Percentiles rank a stretch among this genome's conserved stretches.
These are phyloP conservation scores for Henricia sp. DNA, from an alignment of 53 echinoderm and acorn worm genomes.

Conservation along the genomic window DNA sequence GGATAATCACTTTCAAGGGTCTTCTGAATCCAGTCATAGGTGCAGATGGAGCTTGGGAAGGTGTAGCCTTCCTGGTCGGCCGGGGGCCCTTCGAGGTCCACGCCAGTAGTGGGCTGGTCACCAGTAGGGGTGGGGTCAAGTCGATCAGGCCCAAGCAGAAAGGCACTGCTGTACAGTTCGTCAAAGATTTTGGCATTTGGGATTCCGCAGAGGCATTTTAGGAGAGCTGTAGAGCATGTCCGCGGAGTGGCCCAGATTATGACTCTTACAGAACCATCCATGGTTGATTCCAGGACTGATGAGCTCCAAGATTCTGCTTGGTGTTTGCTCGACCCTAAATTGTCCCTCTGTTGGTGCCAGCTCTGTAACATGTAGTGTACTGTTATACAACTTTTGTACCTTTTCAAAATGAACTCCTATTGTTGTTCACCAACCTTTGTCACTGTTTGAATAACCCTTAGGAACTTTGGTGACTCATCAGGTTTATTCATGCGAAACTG, in stretches of 20 bases:
- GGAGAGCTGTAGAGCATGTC: constrained; percentile 40
- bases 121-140: neutral
- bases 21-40: constrained; percentile 17
- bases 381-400: no score
- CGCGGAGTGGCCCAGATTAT: constrained; percentile 31
- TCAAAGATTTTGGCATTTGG: constrained; percentile 39
- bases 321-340: no score
- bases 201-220: constrained; percentile 16
- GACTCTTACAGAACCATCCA: constrained; percentile 18
- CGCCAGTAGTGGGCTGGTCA: neutral
- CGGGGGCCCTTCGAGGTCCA: neutral
- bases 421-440: no score
- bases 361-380: no score
- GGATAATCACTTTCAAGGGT: constrained; percentile 35
- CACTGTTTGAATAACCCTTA: no score
- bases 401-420: no score
- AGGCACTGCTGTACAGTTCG: constrained; percentile 37
- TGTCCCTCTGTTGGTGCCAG: no score
- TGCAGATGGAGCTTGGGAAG: constrained; percentile 30
- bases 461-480: no score
- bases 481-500: no score
- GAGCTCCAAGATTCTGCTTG: no score
- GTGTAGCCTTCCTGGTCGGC: neutral
- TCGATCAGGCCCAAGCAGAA: constrained; percentile 23
- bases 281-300: neutral